Base-by-base conservation (phyloP, 2,888 invertebrate species). In the Timema podura region DNA sequence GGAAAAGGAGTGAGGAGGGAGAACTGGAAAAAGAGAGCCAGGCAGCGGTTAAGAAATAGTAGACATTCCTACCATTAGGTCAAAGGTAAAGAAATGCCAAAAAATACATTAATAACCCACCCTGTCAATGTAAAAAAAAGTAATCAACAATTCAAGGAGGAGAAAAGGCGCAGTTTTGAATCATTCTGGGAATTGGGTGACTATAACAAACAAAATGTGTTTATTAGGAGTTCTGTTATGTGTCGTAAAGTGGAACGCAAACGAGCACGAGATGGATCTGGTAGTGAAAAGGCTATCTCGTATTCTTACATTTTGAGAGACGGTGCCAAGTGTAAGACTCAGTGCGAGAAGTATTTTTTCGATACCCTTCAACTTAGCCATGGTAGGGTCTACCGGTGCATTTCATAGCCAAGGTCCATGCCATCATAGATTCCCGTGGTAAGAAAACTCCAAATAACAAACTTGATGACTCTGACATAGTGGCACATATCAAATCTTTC, bases 151-250 rank as follows among this genome's bases (percentile, higher is more conserved):
- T n/a, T n/a, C 3, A 54, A 54, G 54, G 54, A 61, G 30, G 3
- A n/a, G 61, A 5, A n/a, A 61, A 44, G 45, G 2, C 9, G 5
- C 8, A 45, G 16, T 51, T 61, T n/a, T 61, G 0, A 13, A 5
- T 45, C 11, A 45, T 61, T 61, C 61, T 44, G 61, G 61, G 30
- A 16, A 61, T 11, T 61, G 9, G 61, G 61, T 45, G 44, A 61
- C 13, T 61, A 61, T 16, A 45, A 2, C 13, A 13, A 45, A 61
- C 61, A 61, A 61, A 61, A 61, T 61, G 44, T 45, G 13, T 61
- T 61, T 11, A 61, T 61, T 61, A 30, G n/a, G n/a, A n/a, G 61
- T 61, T 61, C 45, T 9, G 61, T 16, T 30, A 30, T 45, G 44
- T 45, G 44, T 30, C 2, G 45, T 45, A 61, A 61, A 61, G 61